Percentiles rank a stretch among this genome's conserved stretches.
Evolutionary conservation across 2,888 invertebrate species (phyloP).

Genomic region (Perizoma affinitatum): DNA sequence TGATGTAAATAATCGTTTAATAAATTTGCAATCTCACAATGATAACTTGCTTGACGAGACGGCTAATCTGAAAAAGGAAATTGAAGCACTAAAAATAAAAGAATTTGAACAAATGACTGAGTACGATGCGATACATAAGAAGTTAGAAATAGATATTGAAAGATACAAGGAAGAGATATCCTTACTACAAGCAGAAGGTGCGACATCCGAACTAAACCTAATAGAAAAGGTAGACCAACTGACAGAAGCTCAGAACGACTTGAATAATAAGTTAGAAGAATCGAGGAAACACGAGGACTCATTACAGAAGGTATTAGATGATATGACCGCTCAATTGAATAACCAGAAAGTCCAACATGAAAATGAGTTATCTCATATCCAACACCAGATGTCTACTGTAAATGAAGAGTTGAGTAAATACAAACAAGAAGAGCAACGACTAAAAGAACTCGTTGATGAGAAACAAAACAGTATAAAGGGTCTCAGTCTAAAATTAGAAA

Average conservation of each 20-base stretch:
- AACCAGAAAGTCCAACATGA: slow-evolving; percentile 69
- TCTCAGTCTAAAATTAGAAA: slow-evolving; percentile 70
- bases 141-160: slow-evolving; percentile 73
- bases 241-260: slow-evolving; percentile 76
- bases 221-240: slow-evolving; percentile 80
- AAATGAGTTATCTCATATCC: slow-evolving; percentile 64
- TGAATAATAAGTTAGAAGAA: slow-evolving; percentile 77
- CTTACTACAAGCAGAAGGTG: slow-evolving; percentile 72
- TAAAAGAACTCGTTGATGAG: slow-evolving; percentile 62
- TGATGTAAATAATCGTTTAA: slow-evolving; percentile 58
- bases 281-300: slow-evolving; percentile 78
- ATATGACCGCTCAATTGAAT: slow-evolving; percentile 74
- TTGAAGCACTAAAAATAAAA: slow-evolving; percentile 65
- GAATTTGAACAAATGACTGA: slow-evolving; percentile 69
- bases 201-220: slow-evolving; percentile 73
- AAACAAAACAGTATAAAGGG: slow-evolving; percentile 72
- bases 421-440: slow-evolving; percentile 56
- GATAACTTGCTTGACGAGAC: slow-evolving; percentile 74
- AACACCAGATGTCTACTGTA: slow-evolving; percentile 55
- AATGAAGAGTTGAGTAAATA: slow-evolving; percentile 61
- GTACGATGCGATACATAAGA: slow-evolving; percentile 65
- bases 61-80: slow-evolving; percentile 69
- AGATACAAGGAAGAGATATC: slow-evolving; percentile 75
- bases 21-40: slow-evolving; percentile 60
- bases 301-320: slow-evolving; percentile 73